phyloP scores from a whole-genome alignment of 2,888 invertebrate genomes.

The Tyria jacobaeae region DNA sequence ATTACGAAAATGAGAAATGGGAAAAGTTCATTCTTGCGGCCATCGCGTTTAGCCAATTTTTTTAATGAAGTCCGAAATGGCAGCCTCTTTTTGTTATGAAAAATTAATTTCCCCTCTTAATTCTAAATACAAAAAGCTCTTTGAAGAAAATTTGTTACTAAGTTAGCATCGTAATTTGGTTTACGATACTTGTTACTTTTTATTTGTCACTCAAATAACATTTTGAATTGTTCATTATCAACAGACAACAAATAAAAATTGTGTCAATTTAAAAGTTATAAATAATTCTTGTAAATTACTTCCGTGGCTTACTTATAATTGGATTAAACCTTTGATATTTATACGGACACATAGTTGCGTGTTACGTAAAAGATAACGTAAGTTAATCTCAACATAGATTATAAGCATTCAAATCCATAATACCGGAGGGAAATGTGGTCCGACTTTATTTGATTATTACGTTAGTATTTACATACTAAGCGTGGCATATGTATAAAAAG shows the following conservation, averaged over 20 bases:
- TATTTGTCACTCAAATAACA: constrained; percentile 17
- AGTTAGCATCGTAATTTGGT: constrained; percentile 45
- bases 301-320: constrained; percentile 32
- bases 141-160: constrained; percentile 50
- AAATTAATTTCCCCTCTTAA: constrained; percentile 65
- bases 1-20: constrained; percentile 81
- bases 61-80: constrained; percentile 74
- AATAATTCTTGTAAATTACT: constrained; percentile 21
- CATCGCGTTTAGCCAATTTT: constrained; percentile 69
- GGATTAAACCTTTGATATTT: constrained; percentile 28
- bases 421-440: constrained; percentile 28
- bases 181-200: constrained; percentile 22
- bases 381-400: constrained; percentile 37
- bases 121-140: constrained; percentile 57
- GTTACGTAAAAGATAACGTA: constrained; percentile 34
- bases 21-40: constrained; percentile 74
- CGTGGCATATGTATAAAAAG: constrained; percentile 2
- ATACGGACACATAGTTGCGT: constrained; percentile 20
- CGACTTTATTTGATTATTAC: constrained; percentile 24
- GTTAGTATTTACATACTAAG: constrained; percentile 31
- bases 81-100: constrained; percentile 65
- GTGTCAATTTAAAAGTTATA: constrained; percentile 22
- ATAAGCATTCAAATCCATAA: constrained; percentile 34
- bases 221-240: constrained; percentile 9
- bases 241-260: constrained; percentile 17